phyloP scores from a whole-genome alignment of 2,113 vertebrate species.

The Notarius quadriscutis region DNA sequence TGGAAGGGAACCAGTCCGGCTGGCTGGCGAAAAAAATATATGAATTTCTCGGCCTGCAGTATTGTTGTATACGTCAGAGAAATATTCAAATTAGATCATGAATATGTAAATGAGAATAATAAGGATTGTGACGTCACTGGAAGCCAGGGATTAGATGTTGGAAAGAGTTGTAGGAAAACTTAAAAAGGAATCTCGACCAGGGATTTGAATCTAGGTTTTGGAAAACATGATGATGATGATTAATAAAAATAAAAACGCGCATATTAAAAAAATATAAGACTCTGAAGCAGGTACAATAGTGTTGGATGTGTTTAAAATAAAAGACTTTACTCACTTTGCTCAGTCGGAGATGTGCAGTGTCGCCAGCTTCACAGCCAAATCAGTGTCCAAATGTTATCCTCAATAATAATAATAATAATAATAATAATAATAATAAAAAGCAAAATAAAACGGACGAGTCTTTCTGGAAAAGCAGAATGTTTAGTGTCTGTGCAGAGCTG shows the following conservation, averaged over 20 bases:
- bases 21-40: no score
- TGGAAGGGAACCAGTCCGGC: no score
- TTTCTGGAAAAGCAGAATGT: neutral
- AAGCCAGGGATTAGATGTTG: neutral
- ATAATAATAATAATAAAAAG: neutral
- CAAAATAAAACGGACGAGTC: neutral
- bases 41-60: no score
- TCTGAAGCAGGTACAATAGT: neutral
- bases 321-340: constrained; percentile 35
- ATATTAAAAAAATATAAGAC: neutral
- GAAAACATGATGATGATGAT: neutral
- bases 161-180: neutral
- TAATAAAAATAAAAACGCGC: neutral
- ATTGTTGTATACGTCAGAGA: neutral
- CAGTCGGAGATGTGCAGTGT: constrained; percentile 26
- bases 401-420: neutral
- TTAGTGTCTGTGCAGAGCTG: neutral
- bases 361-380: constrained; percentile 39
- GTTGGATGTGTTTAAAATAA: neutral
- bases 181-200: neutral
- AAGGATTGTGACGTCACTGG: neutral
- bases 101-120: neutral
- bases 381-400: neutral
- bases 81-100: neutral
- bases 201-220: neutral